phyloP scores from a whole-genome alignment of 2,888 invertebrate genomes.

The Drosophila buzzatii region DNA sequence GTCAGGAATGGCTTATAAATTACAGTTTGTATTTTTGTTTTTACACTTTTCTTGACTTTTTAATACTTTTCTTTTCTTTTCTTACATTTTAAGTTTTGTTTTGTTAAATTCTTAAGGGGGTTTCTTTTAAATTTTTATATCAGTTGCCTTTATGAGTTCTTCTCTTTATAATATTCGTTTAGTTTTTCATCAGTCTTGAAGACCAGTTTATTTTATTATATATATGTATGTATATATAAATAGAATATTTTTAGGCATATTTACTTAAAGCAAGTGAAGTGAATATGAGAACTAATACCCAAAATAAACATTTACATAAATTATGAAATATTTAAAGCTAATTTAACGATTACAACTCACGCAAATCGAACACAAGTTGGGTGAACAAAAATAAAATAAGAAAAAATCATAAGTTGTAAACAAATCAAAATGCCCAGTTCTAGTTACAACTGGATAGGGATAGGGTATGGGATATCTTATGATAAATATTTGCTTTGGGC shows the following conservation, averaged over 20 bases:
- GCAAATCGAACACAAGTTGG: slow-evolving; percentile 25
- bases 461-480: not conserved
- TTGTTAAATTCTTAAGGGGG: slow-evolving; percentile 39
- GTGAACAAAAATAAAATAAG: not conserved
- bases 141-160: slow-evolving; percentile 40
- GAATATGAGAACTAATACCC: not conserved
- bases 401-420: slow-evolving; percentile 11
- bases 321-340: slow-evolving; percentile 6
- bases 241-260: slow-evolving; percentile 20
- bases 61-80: slow-evolving; percentile 65
- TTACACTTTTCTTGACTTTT: slow-evolving; percentile 31
- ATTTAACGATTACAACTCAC: slow-evolving; percentile 10
- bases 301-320: slow-evolving; percentile 14
- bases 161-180: slow-evolving; percentile 63
- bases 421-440: slow-evolving; percentile 4
- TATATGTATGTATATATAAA: slow-evolving; percentile 8
- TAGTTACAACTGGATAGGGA: not conserved
- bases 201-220: slow-evolving; percentile 63
- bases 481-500: slow-evolving; percentile 20
- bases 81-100: slow-evolving; percentile 37
- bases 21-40: slow-evolving; percentile 50
- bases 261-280: slow-evolving; percentile 41
- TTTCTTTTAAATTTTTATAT: slow-evolving; percentile 31
- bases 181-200: slow-evolving; percentile 73
- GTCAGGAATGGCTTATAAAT: slow-evolving; percentile 74